A percentile compares a stretch with the other conserved stretches of the same genome.
phyloP scores from a whole-genome alignment of 2,888 invertebrate genomes.

The Dynastes grantii region DNA sequence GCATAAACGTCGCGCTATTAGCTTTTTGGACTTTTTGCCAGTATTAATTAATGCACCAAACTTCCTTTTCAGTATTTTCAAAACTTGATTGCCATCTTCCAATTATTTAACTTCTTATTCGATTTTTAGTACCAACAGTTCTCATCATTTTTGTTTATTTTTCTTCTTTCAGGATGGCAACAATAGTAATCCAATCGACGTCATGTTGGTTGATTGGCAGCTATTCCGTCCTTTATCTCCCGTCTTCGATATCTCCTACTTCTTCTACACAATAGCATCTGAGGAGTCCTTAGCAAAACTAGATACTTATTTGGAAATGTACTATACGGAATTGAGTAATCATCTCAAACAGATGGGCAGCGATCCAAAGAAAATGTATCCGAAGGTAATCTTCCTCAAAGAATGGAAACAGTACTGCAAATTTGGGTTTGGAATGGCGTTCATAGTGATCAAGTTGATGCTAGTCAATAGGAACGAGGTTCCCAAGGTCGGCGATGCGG shows the following conservation, averaged over 20 bases:
- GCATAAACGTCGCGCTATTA: too few species aligned
- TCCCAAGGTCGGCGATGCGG: conserved; percentile 53
- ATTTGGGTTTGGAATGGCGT: conserved; percentile 58
- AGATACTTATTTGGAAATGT: conserved; percentile 59
- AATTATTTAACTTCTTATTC: too few species aligned
- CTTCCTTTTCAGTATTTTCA: too few species aligned
- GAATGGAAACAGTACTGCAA: conserved; percentile 59
- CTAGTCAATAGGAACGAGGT: conserved; percentile 55
- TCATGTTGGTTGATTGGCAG: conserved; percentile 52
- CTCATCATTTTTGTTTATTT: background rate
- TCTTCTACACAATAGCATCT: conserved; percentile 60
- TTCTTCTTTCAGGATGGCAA: background rate
- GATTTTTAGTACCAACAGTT: too few species aligned
- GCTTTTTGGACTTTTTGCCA: too few species aligned
- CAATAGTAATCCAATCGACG: conserved; percentile 9
- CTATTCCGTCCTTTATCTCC: conserved; percentile 54
- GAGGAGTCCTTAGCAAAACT: conserved; percentile 58
- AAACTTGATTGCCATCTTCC: too few species aligned
- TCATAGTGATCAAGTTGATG: conserved; percentile 58
- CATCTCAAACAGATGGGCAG: conserved; percentile 58
- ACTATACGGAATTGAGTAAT: conserved; percentile 59
- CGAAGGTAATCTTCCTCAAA: conserved; percentile 56
- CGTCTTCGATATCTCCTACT: conserved; percentile 62
- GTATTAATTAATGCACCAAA: too few species aligned
- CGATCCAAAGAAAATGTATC: conserved; percentile 59